Base-by-base conservation (phyloP, 2,113 vertebrate genomes). In the Scomber scombrus region DNA sequence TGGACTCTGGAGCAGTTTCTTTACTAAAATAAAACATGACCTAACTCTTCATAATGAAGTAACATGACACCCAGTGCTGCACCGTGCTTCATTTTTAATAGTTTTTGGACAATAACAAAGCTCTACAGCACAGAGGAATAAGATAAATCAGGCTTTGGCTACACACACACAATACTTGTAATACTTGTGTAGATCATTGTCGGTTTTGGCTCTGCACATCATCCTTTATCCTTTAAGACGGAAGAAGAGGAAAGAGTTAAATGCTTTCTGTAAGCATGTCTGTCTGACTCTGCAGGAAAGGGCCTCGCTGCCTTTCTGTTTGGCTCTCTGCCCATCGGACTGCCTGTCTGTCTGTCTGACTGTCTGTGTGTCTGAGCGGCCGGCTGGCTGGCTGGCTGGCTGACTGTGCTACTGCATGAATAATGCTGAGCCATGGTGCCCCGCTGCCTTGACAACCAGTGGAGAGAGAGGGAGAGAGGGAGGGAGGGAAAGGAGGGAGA, bases 381-480 rank as follows among this genome's bases (percentile, higher is more conserved):
- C 50, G 50, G 50, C 50, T 52, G 50, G 14, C 15, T 26, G 67
- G 55, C 72, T 47, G 70, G 47, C 62, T 50, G 78, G 46, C 91
- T 76, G 75, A 64, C 82, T 89, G 52, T 78, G 88, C 85, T 88
- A 50, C 84, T 81, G 64, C 79, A 87, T 84, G 88, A 92, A 91
- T 86, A 93, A 93, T 94, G 94, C 94, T 95, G 94, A 94, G 93
- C 82, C 85, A 88, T 90, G 91, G 88, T 92, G 87, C 80, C 72
- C 84, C 71, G 93, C 85, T 91, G 88, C 91, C 92, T 81, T 94
- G 93, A 91, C 92, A 94, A 93, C 93, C 85, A 86, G 75, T 40
- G 18, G 58, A 83, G 85, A 81, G 62, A 3, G 13, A 40, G 57
- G 43, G 34, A 51, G 46, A 34, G 12, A 47, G 11, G 40, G 10